Percentiles rank a stretch among this genome's conserved stretches.
phyloP scores from a whole-genome alignment of 2,888 invertebrate genomes.

The Serrognathus titanus region DNA sequence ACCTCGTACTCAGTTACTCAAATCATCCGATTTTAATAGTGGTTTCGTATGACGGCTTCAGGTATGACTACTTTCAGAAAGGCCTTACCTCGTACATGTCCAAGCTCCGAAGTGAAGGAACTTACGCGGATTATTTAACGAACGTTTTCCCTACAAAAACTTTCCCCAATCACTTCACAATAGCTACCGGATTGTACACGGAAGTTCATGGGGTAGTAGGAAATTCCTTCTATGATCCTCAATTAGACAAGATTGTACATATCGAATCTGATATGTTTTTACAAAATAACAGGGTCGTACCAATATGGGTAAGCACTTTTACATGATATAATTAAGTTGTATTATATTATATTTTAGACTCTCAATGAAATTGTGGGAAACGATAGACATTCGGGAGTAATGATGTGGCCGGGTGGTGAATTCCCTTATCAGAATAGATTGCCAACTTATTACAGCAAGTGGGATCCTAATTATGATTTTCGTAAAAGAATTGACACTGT shows the following conservation, averaged over 20 bases:
- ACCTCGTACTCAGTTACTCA: constrained; percentile 35
- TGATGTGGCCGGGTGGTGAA: constrained; percentile 69
- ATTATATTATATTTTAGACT: constrained; percentile 43
- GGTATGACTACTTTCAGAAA: constrained; percentile 62
- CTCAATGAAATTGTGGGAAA: constrained; percentile 54
- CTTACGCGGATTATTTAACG: constrained; percentile 56
- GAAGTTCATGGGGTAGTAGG: constrained; percentile 69
- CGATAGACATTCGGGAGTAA: constrained; percentile 58
- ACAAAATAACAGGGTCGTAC: constrained; percentile 53
- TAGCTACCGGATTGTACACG: constrained; percentile 66
- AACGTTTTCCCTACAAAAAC: constrained; percentile 70
- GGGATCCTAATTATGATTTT: constrained; percentile 49
- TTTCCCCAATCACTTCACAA: constrained; percentile 70
- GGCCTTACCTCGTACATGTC: constrained; percentile 58
- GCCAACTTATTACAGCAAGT: constrained; percentile 50
- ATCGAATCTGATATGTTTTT: constrained; percentile 53
- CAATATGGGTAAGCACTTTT: constrained; percentile 54
- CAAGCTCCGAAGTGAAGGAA: constrained; percentile 54
- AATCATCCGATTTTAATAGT: constrained; percentile 55
- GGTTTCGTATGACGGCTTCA: constrained; percentile 69
- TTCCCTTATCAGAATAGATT: constrained; percentile 52
- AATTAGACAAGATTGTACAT: constrained; percentile 35
- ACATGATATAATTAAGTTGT: not conserved
- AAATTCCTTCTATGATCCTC: constrained; percentile 58
- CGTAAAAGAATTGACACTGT: constrained; percentile 55